Base-by-base conservation (phyloP, 1,140 invertebrate species). In the Drosophila miranda region DNA sequence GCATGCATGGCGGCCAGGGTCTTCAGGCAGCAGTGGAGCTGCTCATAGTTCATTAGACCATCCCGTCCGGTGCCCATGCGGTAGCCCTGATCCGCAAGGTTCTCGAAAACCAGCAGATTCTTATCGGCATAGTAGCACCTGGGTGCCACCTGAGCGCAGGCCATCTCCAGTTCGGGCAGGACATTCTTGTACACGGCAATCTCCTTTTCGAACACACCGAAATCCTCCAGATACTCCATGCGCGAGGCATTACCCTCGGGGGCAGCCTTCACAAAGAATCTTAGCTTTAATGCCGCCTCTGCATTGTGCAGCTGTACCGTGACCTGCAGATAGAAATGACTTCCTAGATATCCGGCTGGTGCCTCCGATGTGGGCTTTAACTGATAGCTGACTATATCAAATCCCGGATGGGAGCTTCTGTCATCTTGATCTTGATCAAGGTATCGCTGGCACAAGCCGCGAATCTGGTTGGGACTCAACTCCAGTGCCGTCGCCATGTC, bases 1-100 rank as follows among this genome's bases (percentile, higher is more conserved):
- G 93, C 92, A 69, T 94, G 93, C 69, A 94, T 72, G 51, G 83
- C 92, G 2, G 93, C 93, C 46, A 94, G 54, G 0, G 92, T 80
- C 60, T 91, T 91, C 0, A 94, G 75, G 11, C 89, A 91, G 2
- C 93, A 91, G n/a, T 89, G 84, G 8, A 93, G 69, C 55, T 93
- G 91, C 8, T 92, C 89, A 54, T 92, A 90, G n/a, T 91, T 73
- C 2, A 94, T 86, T 0, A 93, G 14, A 21, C 91, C 91, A 57
- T 79, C 75, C 0, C 83, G 86, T 21, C 71, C 83, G 0, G 90
- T 62, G 2, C 90, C 89, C 75, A 92, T 71, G 56, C 72, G 69
- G 56, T 90, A 93, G 2, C 90, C 91, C 50, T 90, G 82, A 6
- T 68, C 56, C 0, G 73, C 56, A 0, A 93, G 75, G 19, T 93